Percentiles rank a stretch among this genome's conserved stretches.
Conservation (phyloP, 2,113 vertebrate species). For the Acrocephalus arundinaceus region DNA sequence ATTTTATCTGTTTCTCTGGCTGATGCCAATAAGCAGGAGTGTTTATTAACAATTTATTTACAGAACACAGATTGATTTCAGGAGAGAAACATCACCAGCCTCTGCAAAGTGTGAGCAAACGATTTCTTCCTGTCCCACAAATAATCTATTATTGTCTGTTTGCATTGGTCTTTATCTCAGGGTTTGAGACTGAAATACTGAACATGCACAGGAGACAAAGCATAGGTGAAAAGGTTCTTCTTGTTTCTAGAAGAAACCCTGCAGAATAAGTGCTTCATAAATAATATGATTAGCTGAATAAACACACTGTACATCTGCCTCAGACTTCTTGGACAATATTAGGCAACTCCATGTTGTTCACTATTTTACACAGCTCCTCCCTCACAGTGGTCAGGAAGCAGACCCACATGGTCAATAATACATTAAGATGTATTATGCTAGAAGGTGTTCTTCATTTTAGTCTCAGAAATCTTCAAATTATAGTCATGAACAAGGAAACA, state of each 20-base stretch:
- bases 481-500: background rate
- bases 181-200: background rate
- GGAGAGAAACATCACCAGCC: background rate
- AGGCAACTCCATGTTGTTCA: background rate
- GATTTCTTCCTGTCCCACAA: conserved; percentile 28
- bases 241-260: background rate
- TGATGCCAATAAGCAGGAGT: conserved; percentile 53
- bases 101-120: background rate
- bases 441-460: background rate
- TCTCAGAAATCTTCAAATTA: background rate
- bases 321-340: background rate
- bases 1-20: conserved; percentile 61
- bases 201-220: background rate
- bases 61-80: conserved; percentile 68
- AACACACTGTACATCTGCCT: background rate
- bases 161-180: background rate
- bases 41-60: conserved; percentile 77
- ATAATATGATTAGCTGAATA: background rate
- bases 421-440: background rate
- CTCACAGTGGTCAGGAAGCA: background rate
- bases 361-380: background rate
- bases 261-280: background rate
- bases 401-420: background rate
- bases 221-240: background rate
- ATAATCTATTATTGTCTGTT: background rate